Conservation (phyloP, 2,888 invertebrate species). For the Cephus pulcher region DNA sequence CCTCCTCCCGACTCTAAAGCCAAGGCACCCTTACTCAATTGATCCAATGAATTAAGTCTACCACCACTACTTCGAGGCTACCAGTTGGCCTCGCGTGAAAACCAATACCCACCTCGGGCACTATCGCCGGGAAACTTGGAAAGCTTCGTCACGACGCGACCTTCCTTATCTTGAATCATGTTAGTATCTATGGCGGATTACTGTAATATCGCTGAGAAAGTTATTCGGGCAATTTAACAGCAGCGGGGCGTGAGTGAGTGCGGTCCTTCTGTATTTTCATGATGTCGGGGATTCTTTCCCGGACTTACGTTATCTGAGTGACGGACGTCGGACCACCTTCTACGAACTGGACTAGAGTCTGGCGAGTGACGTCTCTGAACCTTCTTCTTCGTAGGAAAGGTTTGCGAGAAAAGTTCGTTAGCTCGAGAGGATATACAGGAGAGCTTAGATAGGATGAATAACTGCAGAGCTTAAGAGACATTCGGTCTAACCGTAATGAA, state of each 20-base stretch:
- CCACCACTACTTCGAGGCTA: background rate
- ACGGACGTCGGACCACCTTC: background rate
- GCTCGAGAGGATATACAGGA: background rate
- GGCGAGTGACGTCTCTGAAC: background rate
- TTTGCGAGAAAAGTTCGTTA: slow-evolving; percentile 6
- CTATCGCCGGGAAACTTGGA: background rate
- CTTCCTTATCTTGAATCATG: background rate
- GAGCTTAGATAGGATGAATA: slow-evolving; percentile 1
- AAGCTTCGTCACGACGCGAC: background rate
- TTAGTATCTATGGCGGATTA: background rate
- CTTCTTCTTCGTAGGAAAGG: background rate
- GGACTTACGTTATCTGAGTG: background rate
- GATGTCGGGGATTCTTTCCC: background rate
- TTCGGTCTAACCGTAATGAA: background rate
- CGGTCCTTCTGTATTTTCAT: background rate
- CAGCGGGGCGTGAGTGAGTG: background rate
- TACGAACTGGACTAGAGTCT: background rate
- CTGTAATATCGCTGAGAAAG: background rate
- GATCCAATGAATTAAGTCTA: slow-evolving; percentile 10
- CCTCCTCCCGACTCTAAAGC: slow-evolving; percentile 7
- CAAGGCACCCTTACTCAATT: slow-evolving; percentile 7
- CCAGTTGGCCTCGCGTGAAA: background rate
- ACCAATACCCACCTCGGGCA: background rate
- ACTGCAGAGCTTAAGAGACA: slow-evolving; percentile 20
- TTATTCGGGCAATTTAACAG: background rate